Conservation (phyloP, 2,888 invertebrate genomes). For the Scrobipalpa costella region DNA sequence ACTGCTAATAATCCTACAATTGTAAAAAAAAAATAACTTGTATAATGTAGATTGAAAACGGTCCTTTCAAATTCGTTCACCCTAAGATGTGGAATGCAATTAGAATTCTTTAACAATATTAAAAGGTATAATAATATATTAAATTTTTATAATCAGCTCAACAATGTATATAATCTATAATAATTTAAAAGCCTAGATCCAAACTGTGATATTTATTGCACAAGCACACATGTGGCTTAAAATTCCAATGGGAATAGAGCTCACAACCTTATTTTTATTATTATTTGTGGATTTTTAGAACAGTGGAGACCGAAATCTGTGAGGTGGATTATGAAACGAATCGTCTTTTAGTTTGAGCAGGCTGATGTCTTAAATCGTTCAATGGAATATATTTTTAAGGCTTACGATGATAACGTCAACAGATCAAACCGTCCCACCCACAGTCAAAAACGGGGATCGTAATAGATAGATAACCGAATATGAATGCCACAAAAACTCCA, state of each 20-base stretch:
- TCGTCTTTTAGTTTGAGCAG: constrained; percentile 59
- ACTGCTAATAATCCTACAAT: constrained; percentile 80
- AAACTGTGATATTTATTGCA: constrained; percentile 83
- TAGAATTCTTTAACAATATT: constrained; percentile 82
- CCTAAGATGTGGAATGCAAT: constrained; percentile 82
- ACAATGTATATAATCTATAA: constrained; percentile 84
- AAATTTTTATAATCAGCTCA: constrained; percentile 83
- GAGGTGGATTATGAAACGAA: constrained; percentile 60
- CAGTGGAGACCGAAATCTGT: constrained; percentile 63
- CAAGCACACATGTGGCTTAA: constrained; percentile 81
- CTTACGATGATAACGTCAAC: constrained; percentile 33
- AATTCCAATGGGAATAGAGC: constrained; percentile 79
- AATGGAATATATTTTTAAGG: constrained; percentile 53
- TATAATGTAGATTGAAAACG: constrained; percentile 81
- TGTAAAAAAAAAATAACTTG: constrained; percentile 78
- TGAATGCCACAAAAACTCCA: constrained; percentile 63
- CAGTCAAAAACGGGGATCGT: constrained; percentile 48
- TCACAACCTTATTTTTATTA: constrained; percentile 80
- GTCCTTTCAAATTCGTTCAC: constrained; percentile 81
- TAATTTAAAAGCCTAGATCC: constrained; percentile 83
- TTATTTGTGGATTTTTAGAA: constrained; percentile 67
- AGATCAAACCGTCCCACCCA: constrained; percentile 53
- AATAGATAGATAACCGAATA: constrained; percentile 52
- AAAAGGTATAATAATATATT: constrained; percentile 83
- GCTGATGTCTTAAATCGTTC: constrained; percentile 52